Evolutionary conservation across 2,888 invertebrate genomes (phyloP).

Genomic region (Lepas anatifera): DNA sequence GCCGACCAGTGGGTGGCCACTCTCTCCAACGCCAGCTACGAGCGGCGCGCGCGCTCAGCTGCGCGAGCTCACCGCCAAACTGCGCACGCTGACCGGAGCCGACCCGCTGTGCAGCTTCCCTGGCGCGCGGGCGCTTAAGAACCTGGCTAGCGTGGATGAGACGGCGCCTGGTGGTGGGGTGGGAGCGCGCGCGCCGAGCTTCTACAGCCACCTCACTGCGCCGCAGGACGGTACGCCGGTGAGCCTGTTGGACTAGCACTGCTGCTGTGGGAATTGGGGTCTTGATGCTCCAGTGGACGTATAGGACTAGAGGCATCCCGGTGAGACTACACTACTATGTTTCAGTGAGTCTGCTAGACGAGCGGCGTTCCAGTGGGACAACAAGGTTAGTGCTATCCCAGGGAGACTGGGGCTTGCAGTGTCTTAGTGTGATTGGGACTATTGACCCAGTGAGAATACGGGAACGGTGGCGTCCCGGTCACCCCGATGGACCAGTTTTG

Average conservation of each 20-base stretch:
- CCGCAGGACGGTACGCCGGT: neutral
- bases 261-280: too few relatives aligned
- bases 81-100: neutral
- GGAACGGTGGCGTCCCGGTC: too few relatives aligned
- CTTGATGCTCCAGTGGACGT: too few relatives aligned
- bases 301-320: too few relatives aligned
- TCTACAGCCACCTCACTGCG: neutral
- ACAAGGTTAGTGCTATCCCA: too few relatives aligned
- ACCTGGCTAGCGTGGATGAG: neutral
- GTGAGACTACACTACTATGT: too few relatives aligned
- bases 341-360: too few relatives aligned
- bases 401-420: too few relatives aligned
- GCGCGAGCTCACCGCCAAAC: neutral
- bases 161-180: neutral
- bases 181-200: neutral
- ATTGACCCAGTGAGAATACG: too few relatives aligned
- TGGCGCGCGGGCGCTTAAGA: conserved; percentile 11
- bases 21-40: conserved; percentile 30
- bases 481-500: too few relatives aligned
- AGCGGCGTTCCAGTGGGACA: too few relatives aligned
- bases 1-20: conserved; percentile 57
- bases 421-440: too few relatives aligned
- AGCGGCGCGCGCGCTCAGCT: neutral
- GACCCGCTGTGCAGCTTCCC: neutral
- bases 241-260: neutral